phyloP scores from a whole-genome alignment of 2,113 vertebrate genomes.

The Chaetodon auriga region DNA sequence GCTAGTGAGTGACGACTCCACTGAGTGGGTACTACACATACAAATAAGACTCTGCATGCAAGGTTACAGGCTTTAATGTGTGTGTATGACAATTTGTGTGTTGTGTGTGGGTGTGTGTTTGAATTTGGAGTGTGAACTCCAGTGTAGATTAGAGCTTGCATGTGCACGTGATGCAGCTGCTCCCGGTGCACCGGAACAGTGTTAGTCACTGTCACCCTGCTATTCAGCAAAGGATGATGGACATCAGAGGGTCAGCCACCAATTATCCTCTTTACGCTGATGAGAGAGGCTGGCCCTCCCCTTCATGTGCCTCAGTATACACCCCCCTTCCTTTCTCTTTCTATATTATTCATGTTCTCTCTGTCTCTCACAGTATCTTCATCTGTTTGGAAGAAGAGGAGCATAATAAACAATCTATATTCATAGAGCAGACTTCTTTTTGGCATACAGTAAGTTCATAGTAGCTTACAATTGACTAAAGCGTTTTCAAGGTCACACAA shows the following conservation, averaged over 20 bases:
- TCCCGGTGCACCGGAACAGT: constrained; percentile 6
- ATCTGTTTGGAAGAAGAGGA: constrained; percentile 3
- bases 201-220: constrained; percentile 54
- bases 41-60: constrained; percentile 49
- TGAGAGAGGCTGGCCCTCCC: constrained; percentile 31
- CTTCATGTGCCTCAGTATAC: constrained; percentile 3
- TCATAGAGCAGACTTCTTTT: background rate
- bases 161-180: constrained; percentile 25
- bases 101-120: constrained; percentile 18
- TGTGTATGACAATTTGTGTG: constrained; percentile 44
- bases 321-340: constrained; percentile 17
- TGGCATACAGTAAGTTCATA: background rate
- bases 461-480: background rate
- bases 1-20: constrained; percentile 61
- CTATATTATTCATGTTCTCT: constrained; percentile 19
- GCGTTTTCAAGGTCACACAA: background rate
- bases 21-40: constrained; percentile 58
- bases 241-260: constrained; percentile 49
- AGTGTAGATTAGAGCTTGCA: constrained; percentile 10
- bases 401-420: background rate
- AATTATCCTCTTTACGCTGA: constrained; percentile 70
- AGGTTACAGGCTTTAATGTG: constrained; percentile 50
- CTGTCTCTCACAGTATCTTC: background rate
- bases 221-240: constrained; percentile 61
- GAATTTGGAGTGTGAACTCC: constrained; percentile 17